These are phyloP conservation scores for Leucophenga montana DNA, from an alignment of 2,888 invertebrate genomes.

Conservation along the genomic window DNA sequence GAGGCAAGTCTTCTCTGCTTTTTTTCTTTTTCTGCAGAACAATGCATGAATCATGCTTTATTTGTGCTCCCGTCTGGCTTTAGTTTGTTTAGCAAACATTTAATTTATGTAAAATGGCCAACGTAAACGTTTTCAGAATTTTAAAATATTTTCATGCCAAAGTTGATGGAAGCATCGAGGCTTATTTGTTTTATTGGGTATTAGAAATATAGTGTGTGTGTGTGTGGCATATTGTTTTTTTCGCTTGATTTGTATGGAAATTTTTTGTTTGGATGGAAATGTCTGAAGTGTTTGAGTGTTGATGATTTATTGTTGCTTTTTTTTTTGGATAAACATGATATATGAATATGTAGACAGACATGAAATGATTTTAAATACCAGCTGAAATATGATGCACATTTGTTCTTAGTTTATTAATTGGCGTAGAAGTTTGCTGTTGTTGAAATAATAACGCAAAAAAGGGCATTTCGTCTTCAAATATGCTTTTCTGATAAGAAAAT, in stretches of 20 bases:
- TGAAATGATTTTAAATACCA: too few relatives aligned
- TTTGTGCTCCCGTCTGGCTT: conserved; percentile 18
- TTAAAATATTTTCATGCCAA: not conserved
- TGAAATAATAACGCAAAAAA: too few relatives aligned
- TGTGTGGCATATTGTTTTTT: not conserved
- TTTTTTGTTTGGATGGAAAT: conserved; percentile 38
- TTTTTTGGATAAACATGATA: conserved; percentile 23
- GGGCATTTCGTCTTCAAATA: too few relatives aligned
- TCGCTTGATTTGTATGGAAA: too few relatives aligned
- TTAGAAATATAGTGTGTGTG: conserved; percentile 9
- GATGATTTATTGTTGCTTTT: conserved; percentile 46
- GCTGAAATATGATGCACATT: too few relatives aligned
- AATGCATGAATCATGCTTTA: conserved; percentile 47
- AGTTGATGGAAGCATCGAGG: not conserved
- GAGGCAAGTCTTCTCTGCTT: conserved; percentile 50
- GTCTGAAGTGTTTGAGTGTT: conserved; percentile 41
- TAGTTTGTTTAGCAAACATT: conserved; percentile 35
- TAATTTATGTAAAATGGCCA: conserved; percentile 54
- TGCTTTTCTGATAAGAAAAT: too few relatives aligned
- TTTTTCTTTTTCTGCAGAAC: conserved; percentile 46
- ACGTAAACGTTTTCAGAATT: conserved; percentile 18
- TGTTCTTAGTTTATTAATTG: too few relatives aligned
- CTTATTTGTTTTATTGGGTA: conserved; percentile 18
- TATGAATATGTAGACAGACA: conserved; percentile 11
- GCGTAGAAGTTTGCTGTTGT: too few relatives aligned